A percentile compares a stretch with the other conserved stretches of the same genome.
phyloP scores from a whole-genome alignment of 2,888 invertebrate genomes.

The Nephrotoma guestfalica region DNA sequence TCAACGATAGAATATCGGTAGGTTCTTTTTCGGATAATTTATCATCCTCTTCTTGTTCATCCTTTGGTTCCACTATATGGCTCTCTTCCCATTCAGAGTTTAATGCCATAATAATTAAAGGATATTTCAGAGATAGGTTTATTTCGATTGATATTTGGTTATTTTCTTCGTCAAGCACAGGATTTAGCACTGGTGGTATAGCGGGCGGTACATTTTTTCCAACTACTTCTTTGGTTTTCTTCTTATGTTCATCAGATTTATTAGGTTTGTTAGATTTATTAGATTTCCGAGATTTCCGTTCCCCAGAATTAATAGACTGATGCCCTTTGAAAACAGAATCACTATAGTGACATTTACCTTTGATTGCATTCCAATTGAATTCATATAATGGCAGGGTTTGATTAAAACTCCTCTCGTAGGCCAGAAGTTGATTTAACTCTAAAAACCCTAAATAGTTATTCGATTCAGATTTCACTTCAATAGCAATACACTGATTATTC shows the following conservation, averaged over 20 bases:
- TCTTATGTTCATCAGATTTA: not conserved
- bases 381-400: not conserved
- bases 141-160: not conserved
- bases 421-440: not conserved
- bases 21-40: not conserved
- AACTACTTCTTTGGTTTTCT: not conserved
- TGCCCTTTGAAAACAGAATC: not conserved
- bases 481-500: not conserved
- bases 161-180: not conserved
- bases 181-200: not conserved
- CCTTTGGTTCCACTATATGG: not conserved
- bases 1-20: not conserved
- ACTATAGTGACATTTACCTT: not conserved
- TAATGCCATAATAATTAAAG: not conserved
- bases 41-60: not conserved
- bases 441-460: not conserved
- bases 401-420: not conserved
- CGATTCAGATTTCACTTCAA: not conserved
- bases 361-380: not conserved
- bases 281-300: not conserved
- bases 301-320: not conserved
- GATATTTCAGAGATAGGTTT: not conserved
- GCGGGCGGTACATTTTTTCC: not conserved
- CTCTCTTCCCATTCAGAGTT: not conserved
- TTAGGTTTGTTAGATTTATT: too few relatives aligned